Conservation (phyloP, 2,888 invertebrate genomes). For the Drosophila anceps region DNA sequence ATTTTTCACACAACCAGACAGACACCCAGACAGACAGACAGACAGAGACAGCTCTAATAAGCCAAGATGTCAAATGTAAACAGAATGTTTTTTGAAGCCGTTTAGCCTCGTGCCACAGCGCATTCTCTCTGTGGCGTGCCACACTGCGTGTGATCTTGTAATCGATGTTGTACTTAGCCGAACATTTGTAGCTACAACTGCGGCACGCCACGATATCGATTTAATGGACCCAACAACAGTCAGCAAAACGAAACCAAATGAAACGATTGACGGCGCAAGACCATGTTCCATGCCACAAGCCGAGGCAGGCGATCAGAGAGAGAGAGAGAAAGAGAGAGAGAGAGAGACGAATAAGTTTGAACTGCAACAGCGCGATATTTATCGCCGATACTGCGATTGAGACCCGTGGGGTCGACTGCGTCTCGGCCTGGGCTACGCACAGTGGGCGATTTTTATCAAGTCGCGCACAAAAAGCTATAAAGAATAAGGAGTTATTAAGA, state of each 20-base stretch:
- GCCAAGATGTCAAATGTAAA: constrained; percentile 41
- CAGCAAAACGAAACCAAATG: constrained; percentile 24
- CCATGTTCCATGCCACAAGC: constrained; percentile 4
- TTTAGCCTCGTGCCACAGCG: constrained; percentile 46
- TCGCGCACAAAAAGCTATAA: neutral
- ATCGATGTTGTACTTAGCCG: constrained; percentile 79
- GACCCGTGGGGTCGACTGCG: constrained; percentile 49
- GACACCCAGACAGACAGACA: neutral
- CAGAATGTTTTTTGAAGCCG: constrained; percentile 1
- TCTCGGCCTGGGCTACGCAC: constrained; percentile 8
- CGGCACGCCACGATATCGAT: constrained; percentile 79
- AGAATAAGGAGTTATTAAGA: too few relatives aligned
- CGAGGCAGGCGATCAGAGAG: neutral
- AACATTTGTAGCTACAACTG: constrained; percentile 74
- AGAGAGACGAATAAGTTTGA: constrained; percentile 14
- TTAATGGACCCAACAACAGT: constrained; percentile 72
- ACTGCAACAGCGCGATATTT: constrained; percentile 65
- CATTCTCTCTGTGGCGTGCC: constrained; percentile 2
- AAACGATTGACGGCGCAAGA: constrained; percentile 57
- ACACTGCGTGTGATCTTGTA: constrained; percentile 82
- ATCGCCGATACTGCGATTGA: constrained; percentile 59
- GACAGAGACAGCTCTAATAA: constrained; percentile 7
- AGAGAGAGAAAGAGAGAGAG: neutral
- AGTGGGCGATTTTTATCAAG: neutral
- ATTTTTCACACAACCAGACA: neutral